Evolutionary conservation across 2,113 vertebrate genomes (phyloP), one percentile per base, ranked within the genome.

Genomic region (Ictidomys tridecemlineatus): DNA sequence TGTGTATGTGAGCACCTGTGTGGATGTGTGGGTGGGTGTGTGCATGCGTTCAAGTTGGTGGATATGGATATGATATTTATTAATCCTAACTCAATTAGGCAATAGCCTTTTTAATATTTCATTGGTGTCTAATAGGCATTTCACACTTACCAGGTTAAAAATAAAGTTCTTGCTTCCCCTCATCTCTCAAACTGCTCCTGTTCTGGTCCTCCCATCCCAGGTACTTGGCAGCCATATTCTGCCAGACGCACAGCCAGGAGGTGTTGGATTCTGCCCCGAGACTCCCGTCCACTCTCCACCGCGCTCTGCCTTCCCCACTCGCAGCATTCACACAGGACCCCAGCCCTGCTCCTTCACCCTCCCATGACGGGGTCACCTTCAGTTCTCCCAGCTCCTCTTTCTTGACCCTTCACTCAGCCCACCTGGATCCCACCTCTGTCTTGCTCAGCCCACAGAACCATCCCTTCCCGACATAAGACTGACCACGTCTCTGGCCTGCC

Each of bases 391-490:
- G 1, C 1, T 65, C 53, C 34, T 77, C 48, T 4, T 39, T 18
- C 72, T 30, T 37, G 1, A 82, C 22, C 24, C 18, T 56, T 17
- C 17, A 30, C 53, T 17, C 28, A 0, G 16, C 14, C 45, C 24
- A 2, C 51, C 28, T 7, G 70, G 34, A 22, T 32, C 26, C 18
- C 10, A 2, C 42, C 63, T 18, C 20, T 0, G 0, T 39, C n/a
- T 26, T 5, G 4, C n/a, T 6, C 30, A 2, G 1, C 16, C 79
- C 34, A 37, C 45, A 63, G 11, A 58, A 42, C 34, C 39, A 48
- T n/a, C 30, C 53, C 80, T 70, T 26, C 12, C 37, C 83, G 84
- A n/a, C 4, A 0, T 11, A 28, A 72, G 12, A 17, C 24, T 58
- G 53, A 56, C 2, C 45, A 2, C 1, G 6, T 10, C 28, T 39